These are phyloP conservation scores for Pelobates fuscus DNA, from an alignment of 2,113 vertebrate genomes.

Conservation along the genomic window DNA sequence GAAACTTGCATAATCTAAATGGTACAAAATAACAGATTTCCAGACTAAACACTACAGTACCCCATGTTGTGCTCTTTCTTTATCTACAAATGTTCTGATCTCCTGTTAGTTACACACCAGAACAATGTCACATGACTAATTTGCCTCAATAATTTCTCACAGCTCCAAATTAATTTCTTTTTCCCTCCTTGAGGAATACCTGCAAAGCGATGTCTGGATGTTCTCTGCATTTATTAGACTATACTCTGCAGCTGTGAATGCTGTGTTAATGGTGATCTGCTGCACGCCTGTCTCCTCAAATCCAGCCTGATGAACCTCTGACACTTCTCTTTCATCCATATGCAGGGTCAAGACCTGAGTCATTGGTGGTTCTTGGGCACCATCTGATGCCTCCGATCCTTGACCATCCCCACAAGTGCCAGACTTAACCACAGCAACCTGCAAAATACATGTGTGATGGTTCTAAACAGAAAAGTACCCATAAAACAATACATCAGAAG, in stretches of 20 bases:
- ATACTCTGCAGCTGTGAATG: conserved; percentile 70
- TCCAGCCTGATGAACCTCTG: conserved; percentile 70
- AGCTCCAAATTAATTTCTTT: not conserved
- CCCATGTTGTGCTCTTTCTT: no score
- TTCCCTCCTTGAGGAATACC: no score
- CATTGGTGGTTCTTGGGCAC: conserved; percentile 56
- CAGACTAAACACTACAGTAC: no score
- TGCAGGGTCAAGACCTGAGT: conserved; percentile 85
- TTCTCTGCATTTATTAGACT: conserved; percentile 83
- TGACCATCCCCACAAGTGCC: conserved; percentile 56
- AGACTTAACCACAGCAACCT: conserved; percentile 84
- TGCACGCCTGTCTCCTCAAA: conserved; percentile 69
- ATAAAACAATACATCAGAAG: no score
- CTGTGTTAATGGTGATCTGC: conserved; percentile 81
- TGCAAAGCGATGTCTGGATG: conserved; percentile 75
- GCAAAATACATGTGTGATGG: not conserved
- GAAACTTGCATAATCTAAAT: no score
- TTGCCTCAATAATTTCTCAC: conserved; percentile 53
- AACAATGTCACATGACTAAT: no score
- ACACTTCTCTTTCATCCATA: conserved; percentile 75
- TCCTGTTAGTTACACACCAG: no score
- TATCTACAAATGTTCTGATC: no score
- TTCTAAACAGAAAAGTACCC: not conserved
- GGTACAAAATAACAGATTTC: no score
- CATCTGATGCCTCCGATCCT: conserved; percentile 2